Evolutionary conservation across 1,140 invertebrate species (phyloP).

Genomic region (Daktulosphaira vitifoliae): DNA sequence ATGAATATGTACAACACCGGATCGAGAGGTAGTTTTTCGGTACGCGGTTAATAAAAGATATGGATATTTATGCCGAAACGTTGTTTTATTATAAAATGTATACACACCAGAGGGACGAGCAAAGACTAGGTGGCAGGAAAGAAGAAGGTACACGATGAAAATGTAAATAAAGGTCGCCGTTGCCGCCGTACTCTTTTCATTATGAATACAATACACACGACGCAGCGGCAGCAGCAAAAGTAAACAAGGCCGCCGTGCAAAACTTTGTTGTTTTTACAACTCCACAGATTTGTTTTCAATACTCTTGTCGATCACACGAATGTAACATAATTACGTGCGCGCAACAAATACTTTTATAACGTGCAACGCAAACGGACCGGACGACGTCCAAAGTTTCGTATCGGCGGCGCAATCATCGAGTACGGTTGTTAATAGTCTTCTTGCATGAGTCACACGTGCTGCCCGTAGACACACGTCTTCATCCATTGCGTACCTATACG

Average conservation of each 20-base stretch:
- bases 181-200: neutral
- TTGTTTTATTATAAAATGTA: neutral
- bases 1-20: neutral
- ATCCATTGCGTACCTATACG: too few species aligned
- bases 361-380: too few species aligned
- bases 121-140: neutral
- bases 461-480: too few species aligned
- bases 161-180: slow-evolving; percentile 30
- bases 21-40: slow-evolving; percentile 12
- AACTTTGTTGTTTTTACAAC: slow-evolving; percentile 29
- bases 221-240: too few species aligned
- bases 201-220: neutral
- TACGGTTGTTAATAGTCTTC: too few species aligned
- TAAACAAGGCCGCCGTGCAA: slow-evolving; percentile 21
- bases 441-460: too few species aligned
- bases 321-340: too few species aligned
- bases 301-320: too few species aligned
- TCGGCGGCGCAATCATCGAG: too few species aligned
- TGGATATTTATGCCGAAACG: slow-evolving; percentile 26
- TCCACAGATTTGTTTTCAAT: neutral
- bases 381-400: too few species aligned
- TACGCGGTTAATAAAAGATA: slow-evolving; percentile 26
- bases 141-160: neutral
- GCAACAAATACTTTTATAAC: too few species aligned
- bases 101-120: neutral